Base-by-base conservation (phyloP, 2,797 vertebrate genomes). In the Epinephelus malabaricus region DNA sequence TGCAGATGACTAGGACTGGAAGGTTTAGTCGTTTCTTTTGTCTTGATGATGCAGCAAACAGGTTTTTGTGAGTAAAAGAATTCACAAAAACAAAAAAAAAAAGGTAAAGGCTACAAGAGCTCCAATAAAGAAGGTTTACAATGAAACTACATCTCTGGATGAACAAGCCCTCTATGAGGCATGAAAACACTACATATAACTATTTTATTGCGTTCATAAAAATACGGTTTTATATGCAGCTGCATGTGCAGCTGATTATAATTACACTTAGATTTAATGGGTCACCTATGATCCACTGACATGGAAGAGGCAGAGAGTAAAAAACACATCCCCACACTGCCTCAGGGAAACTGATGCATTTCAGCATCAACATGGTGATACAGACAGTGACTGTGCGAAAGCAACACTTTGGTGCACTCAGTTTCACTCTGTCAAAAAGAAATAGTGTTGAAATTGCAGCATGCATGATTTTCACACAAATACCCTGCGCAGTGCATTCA, bases 331-430 rank as follows among this genome's bases (percentile, higher is more conserved):
- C 34, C 5, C n/a, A 25, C 25, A 8, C 14, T 53, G 59, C 38
- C 38, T 50, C 15, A 5, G 13, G 53, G 53, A 11, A 63, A 47
- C 11, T 4, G 50, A 67, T 51, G 27, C 2, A 19, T 43, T 68
- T 59, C 64, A 53, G 4, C 58, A 40, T 76, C 23, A 38, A 10
- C 21, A 34, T 43, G 30, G 19, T 63, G 43, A 46, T 27, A 5
- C 21, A 30, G 25, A 63, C 18, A 38, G 46, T 7, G 51, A 43
- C 66, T 19, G 30, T 18, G 60, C 30, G 25, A 73, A 61, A 47
- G 64, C 3, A 49, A n/a, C 49, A 79, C 63, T 79, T 47, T 10
- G 49, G 49, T 45, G 15, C 11, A 40, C 34, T 61, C 60, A 25
- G 21, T 43, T 34, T 6, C 9, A 43, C 9, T 10, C 11, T 43